Percentiles rank a stretch among this genome's conserved stretches.
These are phyloP conservation scores for Dolomedes plantarius DNA, from an alignment of 2,888 invertebrate species.

Conservation along the genomic window DNA sequence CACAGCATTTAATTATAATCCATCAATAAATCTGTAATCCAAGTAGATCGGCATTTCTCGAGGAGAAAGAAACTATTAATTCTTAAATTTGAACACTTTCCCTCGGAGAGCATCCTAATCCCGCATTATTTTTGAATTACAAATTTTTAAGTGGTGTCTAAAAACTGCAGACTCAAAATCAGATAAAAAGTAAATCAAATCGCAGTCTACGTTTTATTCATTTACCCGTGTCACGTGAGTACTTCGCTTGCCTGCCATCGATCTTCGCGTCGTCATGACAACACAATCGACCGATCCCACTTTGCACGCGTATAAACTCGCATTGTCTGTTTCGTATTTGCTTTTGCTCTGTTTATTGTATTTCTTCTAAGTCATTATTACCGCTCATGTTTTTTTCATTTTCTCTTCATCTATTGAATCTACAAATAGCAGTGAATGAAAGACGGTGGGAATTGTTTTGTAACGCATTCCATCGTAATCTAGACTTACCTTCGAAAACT, in stretches of 20 bases:
- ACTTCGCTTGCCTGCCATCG: background rate
- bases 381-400: background rate
- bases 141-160: background rate
- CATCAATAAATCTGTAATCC: too few relatives aligned
- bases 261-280: background rate
- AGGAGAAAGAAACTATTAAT: too few relatives aligned
- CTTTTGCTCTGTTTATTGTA: background rate
- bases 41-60: too few relatives aligned
- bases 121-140: background rate
- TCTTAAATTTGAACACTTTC: too few relatives aligned
- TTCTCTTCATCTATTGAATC: background rate
- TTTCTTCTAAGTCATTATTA: background rate
- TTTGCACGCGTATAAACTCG: slow-evolving; percentile 1
- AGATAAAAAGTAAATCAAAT: background rate
- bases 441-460: background rate
- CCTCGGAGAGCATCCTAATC: too few relatives aligned
- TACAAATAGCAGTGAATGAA: background rate
- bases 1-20: too few relatives aligned
- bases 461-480: background rate
- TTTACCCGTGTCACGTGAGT: background rate
- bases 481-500: too few relatives aligned
- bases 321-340: background rate
- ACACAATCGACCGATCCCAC: background rate
- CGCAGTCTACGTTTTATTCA: background rate
- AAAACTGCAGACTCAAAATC: background rate